Evolutionary conservation across 2,797 vertebrate species (phyloP).

Genomic region (Monodelphis domestica): DNA sequence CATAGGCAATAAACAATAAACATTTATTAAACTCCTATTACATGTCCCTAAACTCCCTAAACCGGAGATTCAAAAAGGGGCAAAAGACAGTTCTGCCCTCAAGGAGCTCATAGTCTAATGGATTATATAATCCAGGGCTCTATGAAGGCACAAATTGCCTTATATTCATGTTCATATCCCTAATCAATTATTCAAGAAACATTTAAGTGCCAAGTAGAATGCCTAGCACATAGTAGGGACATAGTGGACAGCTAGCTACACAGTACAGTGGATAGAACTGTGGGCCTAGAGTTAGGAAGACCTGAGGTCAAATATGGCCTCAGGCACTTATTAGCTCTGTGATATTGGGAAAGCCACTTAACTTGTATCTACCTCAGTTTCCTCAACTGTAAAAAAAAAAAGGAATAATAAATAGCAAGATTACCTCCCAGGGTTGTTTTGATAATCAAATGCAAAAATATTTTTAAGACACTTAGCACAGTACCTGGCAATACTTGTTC

Average conservation of each 20-base stretch:
- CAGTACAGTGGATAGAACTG: neutral
- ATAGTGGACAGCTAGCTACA: too few species aligned
- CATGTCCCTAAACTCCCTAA: neutral
- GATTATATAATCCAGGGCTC: neutral
- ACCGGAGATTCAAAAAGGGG: neutral
- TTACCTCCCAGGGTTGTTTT: neutral
- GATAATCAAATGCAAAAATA: neutral
- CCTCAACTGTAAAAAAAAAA: neutral
- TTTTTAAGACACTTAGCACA: neutral
- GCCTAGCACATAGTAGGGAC: neutral
- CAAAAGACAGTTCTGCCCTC: neutral
- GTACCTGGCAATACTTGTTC: neutral
- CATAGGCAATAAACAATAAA: neutral
- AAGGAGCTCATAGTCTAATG: neutral
- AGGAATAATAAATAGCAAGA: neutral
- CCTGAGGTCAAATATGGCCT: neutral
- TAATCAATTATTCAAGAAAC: neutral
- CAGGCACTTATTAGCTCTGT: neutral
- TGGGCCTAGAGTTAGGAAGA: neutral
- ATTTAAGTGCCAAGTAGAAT: neutral
- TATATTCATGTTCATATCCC: neutral
- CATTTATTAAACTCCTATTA: neutral
- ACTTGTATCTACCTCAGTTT: neutral
- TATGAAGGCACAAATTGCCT: neutral
- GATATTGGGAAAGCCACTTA: neutral